phyloP scores from a whole-genome alignment of 2,113 vertebrate species.

The Sula dactylatra region DNA sequence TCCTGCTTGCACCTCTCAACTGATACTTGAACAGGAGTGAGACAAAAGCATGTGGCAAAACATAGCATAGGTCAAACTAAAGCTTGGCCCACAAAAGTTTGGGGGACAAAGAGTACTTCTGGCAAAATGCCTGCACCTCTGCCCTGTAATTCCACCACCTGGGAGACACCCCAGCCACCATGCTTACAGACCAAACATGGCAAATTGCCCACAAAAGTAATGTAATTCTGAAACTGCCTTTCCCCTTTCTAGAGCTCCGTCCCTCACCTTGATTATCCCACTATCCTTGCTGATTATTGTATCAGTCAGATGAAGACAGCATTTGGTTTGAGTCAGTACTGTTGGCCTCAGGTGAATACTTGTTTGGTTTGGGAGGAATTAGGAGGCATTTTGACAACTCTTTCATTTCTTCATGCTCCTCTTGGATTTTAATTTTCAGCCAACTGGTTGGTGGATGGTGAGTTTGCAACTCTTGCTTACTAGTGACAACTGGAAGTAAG shows the following conservation, averaged over 20 bases:
- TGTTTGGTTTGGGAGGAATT: conserved; percentile 59
- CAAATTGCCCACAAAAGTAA: background rate
- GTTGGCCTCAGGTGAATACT: conserved; percentile 48
- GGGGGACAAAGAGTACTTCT: background rate
- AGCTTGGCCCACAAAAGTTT: background rate
- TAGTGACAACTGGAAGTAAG: conserved; percentile 59
- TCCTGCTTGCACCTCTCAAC: background rate
- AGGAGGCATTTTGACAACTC: conserved; percentile 67
- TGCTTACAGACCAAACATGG: background rate
- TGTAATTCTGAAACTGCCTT: background rate
- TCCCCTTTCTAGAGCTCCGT: background rate
- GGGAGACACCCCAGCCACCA: background rate
- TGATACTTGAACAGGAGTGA: background rate
- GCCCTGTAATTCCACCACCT: background rate
- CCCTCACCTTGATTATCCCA: background rate
- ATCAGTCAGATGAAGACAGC: background rate
- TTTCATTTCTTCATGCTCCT: conserved; percentile 69
- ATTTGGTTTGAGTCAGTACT: conserved; percentile 44
- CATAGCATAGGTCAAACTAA: background rate
- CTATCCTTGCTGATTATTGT: background rate
- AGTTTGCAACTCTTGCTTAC: conserved; percentile 64
- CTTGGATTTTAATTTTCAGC: conserved; percentile 66
- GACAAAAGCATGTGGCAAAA: background rate
- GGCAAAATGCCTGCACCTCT: background rate
- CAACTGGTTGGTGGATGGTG: conserved; percentile 65